Base-by-base conservation (phyloP, 2,888 invertebrate genomes). In the Nomada hirtipes region DNA sequence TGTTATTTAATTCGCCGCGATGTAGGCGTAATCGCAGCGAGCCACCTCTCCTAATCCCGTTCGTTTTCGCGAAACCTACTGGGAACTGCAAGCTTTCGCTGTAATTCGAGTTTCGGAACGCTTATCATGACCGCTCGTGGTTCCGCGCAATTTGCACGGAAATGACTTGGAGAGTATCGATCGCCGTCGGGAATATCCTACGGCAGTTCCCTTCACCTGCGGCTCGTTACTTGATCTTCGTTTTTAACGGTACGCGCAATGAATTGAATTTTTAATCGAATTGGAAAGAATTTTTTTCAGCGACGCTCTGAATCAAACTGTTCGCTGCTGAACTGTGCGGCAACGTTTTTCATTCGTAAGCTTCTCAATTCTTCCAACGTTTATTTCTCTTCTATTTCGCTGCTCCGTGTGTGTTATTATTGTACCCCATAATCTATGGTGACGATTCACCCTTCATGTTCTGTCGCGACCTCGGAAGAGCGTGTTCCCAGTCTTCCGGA, bases 141-240 rank as follows among this genome's bases (percentile, higher is more conserved):
- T 77, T 77, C 67, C 55, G n/a, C 65, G 55, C 76, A 82, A 82
- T 84, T 82, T 79, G 53, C 75, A 57, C 76, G 82, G 69, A 73
- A 82, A 82, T 76, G 47, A 72, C 57, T 65, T 53, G 52, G 57
- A 71, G 47, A 36, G 50, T 65, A 68, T 65, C 73, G 78, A 81
- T 71, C 76, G 63, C 42, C 44, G 26, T 42, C 18, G 23, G 1
- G 4, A n/a, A 23, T 72, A 60, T 60, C 75, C 53, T 57, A 23
- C n/a, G n/a, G n/a, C 36, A 20, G 57, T 36, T 50, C 23, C 13
- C 13, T 53, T n/a, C 52, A 7, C n/a, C 26, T 44, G 15, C 4
- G 23, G 44, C 20, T 26, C n/a, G 2, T 20, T 42, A 13, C 13
- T n/a, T 44, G 42, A 26, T 47, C 26, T 26, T 36, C 0, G 36